phyloP scores from a whole-genome alignment of 2,797 vertebrate species.

The Falco naumanni region DNA sequence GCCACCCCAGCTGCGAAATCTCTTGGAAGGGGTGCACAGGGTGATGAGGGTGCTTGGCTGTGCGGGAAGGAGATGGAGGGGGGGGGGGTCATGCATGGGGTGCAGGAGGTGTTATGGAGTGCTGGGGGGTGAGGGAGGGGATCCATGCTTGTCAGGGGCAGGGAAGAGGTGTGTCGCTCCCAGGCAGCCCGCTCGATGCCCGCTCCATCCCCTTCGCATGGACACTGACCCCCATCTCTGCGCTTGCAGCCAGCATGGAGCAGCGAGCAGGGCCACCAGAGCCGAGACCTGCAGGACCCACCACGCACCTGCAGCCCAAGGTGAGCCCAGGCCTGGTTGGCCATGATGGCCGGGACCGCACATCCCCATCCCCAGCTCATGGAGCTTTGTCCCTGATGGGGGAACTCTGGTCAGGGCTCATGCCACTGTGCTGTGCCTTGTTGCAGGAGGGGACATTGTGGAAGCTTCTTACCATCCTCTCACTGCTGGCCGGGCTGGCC shows the following conservation, averaged over 20 bases:
- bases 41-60: background rate
- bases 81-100: background rate
- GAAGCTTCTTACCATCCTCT: conserved; percentile 63
- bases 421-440: background rate
- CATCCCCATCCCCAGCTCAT: background rate
- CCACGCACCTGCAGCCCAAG: background rate
- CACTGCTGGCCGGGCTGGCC: conserved; percentile 63
- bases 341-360: accelerated
- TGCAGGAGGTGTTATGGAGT: background rate
- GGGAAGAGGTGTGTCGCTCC: background rate
- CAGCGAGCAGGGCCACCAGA: conserved; percentile 43
- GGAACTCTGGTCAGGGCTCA: accelerated
- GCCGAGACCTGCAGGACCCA: conserved; percentile 42
- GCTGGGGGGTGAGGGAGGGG: accelerated
- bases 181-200: accelerated
- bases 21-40: accelerated
- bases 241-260: conserved; percentile 71
- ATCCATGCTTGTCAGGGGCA: background rate
- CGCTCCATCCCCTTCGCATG: background rate
- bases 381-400: background rate
- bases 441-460: conserved; percentile 59
- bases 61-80: background rate
- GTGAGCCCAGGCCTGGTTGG: conserved; percentile 38
- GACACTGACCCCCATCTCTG: background rate
- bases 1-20: background rate